These are phyloP conservation scores for Drosophila arawakana DNA, from an alignment of 1,140 invertebrate species.

Conservation along the genomic window DNA sequence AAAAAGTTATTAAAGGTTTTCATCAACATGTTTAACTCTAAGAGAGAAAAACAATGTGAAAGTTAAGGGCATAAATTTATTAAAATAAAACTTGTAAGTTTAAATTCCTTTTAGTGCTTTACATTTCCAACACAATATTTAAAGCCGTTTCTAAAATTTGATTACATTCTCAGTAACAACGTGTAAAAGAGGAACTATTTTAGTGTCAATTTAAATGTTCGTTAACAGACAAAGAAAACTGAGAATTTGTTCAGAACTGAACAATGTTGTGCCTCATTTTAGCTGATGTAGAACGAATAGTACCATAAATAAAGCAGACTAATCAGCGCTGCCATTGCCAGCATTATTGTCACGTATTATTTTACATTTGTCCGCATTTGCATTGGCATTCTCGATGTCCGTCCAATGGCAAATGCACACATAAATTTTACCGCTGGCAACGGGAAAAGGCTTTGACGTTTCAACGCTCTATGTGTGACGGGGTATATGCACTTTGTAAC, in stretches of 20 bases:
- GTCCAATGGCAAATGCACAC: constrained; percentile 45
- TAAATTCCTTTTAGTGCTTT: no score
- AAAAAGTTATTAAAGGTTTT: no score
- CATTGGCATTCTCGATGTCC: constrained; percentile 44
- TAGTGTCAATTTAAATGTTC: neutral
- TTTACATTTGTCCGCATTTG: constrained; percentile 73
- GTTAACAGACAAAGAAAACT: neutral
- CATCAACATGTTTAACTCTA: no score
- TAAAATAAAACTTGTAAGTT: no score
- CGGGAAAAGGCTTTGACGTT: constrained; percentile 19
- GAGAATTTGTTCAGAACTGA: neutral
- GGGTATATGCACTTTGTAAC: neutral
- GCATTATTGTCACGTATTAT: constrained; percentile 77
- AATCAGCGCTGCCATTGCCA: constrained; percentile 72
- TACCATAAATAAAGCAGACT: constrained; percentile 72
- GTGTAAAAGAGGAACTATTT: no score
- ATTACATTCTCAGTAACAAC: no score
- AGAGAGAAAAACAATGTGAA: no score
- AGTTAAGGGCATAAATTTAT: no score
- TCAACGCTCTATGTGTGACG: neutral
- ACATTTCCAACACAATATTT: no score
- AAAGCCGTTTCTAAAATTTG: no score
- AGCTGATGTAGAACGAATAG: constrained; percentile 1
- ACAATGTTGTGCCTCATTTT: neutral
- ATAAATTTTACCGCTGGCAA: constrained; percentile 53